phyloP scores from a whole-genome alignment of 2,113 vertebrate species.

The Microcebus griseorufus region DNA sequence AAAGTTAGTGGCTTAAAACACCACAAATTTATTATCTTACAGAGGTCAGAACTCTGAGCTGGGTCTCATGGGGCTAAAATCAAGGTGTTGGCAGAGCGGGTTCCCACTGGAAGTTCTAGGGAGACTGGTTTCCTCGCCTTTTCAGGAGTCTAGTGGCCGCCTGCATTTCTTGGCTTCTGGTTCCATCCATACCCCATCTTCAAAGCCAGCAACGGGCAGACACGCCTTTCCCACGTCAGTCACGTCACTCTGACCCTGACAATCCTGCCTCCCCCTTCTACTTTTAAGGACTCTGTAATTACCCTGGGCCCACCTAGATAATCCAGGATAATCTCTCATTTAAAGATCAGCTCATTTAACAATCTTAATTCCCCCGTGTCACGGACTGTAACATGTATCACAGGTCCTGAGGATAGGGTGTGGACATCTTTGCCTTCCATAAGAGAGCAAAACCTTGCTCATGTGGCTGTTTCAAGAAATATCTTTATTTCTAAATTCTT shows the following conservation, averaged over 20 bases:
- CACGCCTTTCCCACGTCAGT: background rate
- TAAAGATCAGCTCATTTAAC: background rate
- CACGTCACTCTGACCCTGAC: background rate
- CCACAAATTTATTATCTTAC: background rate
- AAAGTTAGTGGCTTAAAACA: background rate
- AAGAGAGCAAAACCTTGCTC: background rate
- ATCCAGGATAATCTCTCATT: background rate
- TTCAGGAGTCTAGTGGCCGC: background rate
- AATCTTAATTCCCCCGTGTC: background rate
- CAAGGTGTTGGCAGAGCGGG: background rate
- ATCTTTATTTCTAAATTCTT: background rate
- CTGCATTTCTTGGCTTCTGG: background rate
- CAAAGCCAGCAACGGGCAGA: background rate
- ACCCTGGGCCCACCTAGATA: background rate
- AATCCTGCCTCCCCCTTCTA: background rate
- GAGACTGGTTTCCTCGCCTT: background rate
- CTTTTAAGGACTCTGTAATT: background rate
- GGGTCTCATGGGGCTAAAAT: background rate
- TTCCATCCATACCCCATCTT: background rate
- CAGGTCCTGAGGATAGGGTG: background rate
- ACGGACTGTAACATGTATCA: background rate
- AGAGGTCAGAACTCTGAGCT: background rate
- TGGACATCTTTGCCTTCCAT: background rate
- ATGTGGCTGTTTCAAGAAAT: background rate
- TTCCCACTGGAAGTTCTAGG: too few relatives aligned